Base-by-base conservation (phyloP, 2,113 vertebrate species). In the Clinocottus analis region DNA sequence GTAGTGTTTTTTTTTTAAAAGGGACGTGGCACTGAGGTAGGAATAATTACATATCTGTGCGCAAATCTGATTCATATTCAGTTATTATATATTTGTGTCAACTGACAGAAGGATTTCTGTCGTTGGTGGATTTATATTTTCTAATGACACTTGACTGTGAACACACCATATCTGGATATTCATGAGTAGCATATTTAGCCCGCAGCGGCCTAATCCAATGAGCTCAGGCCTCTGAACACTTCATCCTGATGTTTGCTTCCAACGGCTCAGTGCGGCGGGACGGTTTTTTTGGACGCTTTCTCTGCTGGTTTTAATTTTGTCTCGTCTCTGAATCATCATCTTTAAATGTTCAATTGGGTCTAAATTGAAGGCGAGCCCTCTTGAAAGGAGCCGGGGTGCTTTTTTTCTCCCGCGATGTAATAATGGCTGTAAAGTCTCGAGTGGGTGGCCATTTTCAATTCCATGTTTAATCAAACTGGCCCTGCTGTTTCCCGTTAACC, bases 401-500 rank as follows among this genome's bases (percentile, higher is more conserved):
- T 58, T 69, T 58, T 69, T 62, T 27, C 14, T 55, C 45, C 62
- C 67, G 41, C 45, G 3, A 29, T 85, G 62, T 59, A 75, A 82
- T 59, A 75, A 82, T 33, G 58, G 49, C 58, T 75, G 45, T 56
- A 33, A 51, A 33, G 29, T 67, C 63, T 45, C 63, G 41, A 65
- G 72, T 75, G 84, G n/a, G n/a, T 72, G 76, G 43, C 45, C 80
- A 62, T 87, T 88, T n/a, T 87, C 25, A 66, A 74, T 91, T 43
- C 45, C 72, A 77, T 79, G 85, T 87, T 83, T 89, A 84, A 85
- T 92, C 83, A 88, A 82, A 90, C 68, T 25, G 79, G 11, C 37
- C 87, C 84, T 61, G 83, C 76, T 86, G 82, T 77, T 87, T 72
- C 74, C 49, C 72, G 80, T 90, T 90, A 90, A 91, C 85, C 88